phyloP scores from a whole-genome alignment of 1,140 invertebrate genomes.

The Drosophila albomicans region DNA sequence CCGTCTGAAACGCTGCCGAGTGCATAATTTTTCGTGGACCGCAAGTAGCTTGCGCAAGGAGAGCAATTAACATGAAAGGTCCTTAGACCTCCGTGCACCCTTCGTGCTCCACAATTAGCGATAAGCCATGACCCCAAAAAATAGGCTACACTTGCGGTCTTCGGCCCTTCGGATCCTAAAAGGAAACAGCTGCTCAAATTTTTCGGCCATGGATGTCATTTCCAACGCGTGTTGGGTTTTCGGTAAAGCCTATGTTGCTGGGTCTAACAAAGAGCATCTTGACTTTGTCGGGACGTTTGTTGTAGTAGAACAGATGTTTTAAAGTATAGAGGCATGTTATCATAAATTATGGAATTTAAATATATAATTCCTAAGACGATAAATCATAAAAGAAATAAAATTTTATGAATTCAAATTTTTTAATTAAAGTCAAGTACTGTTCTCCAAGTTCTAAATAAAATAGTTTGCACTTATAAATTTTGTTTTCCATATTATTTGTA shows the following conservation, averaged over 20 bases:
- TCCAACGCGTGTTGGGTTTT: constrained; percentile 6
- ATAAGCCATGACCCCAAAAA: constrained; percentile 62
- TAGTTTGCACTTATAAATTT: too few relatives aligned
- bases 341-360: too few relatives aligned
- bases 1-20: constrained; percentile 11
- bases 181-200: constrained; percentile 68
- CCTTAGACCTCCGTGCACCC: constrained; percentile 56
- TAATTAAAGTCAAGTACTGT: too few relatives aligned
- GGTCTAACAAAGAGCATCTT: not conserved
- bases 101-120: constrained; percentile 69
- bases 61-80: constrained; percentile 77
- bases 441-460: too few relatives aligned
- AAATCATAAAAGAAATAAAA: too few relatives aligned
- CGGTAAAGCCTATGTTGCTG: not conserved
- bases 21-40: constrained; percentile 43
- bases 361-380: too few relatives aligned
- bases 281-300: not conserved
- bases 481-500: too few relatives aligned
- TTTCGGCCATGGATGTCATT: constrained; percentile 20
- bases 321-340: not conserved
- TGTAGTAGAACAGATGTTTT: not conserved
- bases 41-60: constrained; percentile 33
- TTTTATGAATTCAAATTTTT: too few relatives aligned
- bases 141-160: constrained; percentile 13
- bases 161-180: constrained; percentile 10